A percentile compares a stretch with the other conserved stretches of the same genome.
phyloP scores from a whole-genome alignment of 2,888 invertebrate genomes.

The Pardosa pseudoannulata region DNA sequence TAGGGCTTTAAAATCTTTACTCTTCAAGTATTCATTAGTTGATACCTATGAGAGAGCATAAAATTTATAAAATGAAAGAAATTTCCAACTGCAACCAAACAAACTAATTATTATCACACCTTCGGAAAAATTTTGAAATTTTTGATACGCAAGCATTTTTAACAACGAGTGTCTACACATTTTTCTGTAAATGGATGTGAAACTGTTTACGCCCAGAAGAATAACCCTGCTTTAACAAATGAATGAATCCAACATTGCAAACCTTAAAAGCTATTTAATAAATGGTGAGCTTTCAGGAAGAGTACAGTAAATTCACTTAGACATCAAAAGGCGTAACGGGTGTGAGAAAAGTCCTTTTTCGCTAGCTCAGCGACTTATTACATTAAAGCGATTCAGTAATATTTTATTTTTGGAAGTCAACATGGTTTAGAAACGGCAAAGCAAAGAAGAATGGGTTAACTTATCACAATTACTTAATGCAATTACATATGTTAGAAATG shows the following conservation, averaged over 20 bases:
- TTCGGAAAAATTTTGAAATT: no score
- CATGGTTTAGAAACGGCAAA: not conserved
- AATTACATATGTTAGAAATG: not conserved
- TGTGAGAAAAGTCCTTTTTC: not conserved
- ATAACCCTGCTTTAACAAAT: no score
- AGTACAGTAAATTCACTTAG: not conserved
- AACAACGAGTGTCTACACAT: no score
- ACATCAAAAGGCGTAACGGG: not conserved
- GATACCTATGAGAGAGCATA: no score
- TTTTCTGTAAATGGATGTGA: no score
- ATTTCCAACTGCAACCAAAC: no score
- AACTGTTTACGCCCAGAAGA: no score
- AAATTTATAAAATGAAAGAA: no score
- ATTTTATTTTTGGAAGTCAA: not conserved
- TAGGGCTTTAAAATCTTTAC: no score
- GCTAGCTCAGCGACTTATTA: constrained; percentile 5
- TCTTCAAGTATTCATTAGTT: no score
- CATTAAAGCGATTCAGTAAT: not conserved
- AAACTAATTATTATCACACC: no score
- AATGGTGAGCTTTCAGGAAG: not conserved
- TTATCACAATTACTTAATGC: not conserved
- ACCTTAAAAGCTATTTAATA: not conserved
- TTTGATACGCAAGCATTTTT: no score
- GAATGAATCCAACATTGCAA: not conserved
- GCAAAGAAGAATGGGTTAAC: not conserved